phyloP scores from a whole-genome alignment of 2,113 vertebrate genomes.

The Ictalurus punctatus region DNA sequence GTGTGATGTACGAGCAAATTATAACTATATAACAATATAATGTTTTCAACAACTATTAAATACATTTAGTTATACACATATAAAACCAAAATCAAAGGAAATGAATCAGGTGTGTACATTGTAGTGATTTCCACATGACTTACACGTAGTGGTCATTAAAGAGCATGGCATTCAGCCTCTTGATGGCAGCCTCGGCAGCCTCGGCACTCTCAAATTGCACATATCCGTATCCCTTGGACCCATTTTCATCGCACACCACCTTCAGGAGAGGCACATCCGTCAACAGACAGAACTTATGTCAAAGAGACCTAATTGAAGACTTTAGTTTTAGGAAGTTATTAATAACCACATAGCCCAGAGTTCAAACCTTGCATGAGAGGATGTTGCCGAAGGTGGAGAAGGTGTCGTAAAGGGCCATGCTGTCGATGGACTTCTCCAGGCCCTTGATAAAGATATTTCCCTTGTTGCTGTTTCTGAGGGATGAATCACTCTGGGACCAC shows the following conservation, averaged over 20 bases:
- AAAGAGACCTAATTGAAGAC: not conserved
- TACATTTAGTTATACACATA: not conserved
- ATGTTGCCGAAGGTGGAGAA: constrained; percentile 98
- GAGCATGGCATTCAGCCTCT: constrained; percentile 99
- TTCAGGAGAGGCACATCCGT: constrained; percentile 61
- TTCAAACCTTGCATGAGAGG: constrained; percentile 93
- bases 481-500: constrained; percentile 98
- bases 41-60: not conserved
- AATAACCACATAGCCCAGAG: constrained; percentile 37
- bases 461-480: constrained; percentile 91
- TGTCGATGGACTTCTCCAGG: constrained; percentile 97
- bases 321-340: not conserved
- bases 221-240: constrained; percentile 97
- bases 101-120: not conserved
- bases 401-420: constrained; percentile 96
- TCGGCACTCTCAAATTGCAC: constrained; percentile 98
- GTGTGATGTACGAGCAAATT: too few species aligned
- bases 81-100: not conserved
- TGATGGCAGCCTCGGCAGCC: constrained; percentile 94
- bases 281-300: not conserved
- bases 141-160: constrained; percentile 98
- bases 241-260: constrained; percentile 98
- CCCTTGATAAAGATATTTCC: constrained; percentile 99
- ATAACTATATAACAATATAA: not conserved
- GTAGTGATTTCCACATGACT: constrained; percentile 57